These are phyloP conservation scores for Amyelois transitella DNA, from an alignment of 1,140 invertebrate species.

Conservation along the genomic window DNA sequence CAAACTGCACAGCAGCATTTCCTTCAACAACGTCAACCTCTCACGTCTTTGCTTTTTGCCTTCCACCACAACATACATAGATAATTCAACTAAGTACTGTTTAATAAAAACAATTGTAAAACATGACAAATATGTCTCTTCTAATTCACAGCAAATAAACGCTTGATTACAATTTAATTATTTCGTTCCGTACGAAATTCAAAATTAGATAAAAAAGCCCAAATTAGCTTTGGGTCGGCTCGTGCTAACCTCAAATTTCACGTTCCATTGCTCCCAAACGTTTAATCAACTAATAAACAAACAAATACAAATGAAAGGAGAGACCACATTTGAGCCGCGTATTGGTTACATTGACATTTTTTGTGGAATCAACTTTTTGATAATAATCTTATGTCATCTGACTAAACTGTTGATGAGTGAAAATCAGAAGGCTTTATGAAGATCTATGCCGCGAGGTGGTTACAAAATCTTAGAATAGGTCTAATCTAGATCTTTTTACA, in stretches of 20 bases:
- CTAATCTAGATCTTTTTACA: too few species aligned
- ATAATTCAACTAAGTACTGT: too few species aligned
- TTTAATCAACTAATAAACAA: not conserved
- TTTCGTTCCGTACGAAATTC: not conserved
- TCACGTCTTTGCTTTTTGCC: too few species aligned
- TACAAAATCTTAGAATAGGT: too few species aligned
- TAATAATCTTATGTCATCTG: too few species aligned
- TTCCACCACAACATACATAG: too few species aligned
- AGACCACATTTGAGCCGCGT: not conserved
- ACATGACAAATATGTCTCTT: not conserved
- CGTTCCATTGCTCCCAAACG: not conserved
- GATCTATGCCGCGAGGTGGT: too few species aligned
- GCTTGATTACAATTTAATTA: not conserved
- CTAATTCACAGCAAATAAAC: not conserved
- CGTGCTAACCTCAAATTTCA: not conserved
- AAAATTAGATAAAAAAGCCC: not conserved
- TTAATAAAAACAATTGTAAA: too few species aligned
- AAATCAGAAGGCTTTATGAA: too few species aligned
- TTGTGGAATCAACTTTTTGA: not conserved
- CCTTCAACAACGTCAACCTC: too few species aligned
- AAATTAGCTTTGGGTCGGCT: not conserved
- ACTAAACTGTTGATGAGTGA: too few species aligned
- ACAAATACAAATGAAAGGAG: not conserved
- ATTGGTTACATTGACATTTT: not conserved
- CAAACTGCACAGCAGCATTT: too few species aligned